Conservation (phyloP, 2,888 invertebrate genomes). For the Scrobipalpa costella region DNA sequence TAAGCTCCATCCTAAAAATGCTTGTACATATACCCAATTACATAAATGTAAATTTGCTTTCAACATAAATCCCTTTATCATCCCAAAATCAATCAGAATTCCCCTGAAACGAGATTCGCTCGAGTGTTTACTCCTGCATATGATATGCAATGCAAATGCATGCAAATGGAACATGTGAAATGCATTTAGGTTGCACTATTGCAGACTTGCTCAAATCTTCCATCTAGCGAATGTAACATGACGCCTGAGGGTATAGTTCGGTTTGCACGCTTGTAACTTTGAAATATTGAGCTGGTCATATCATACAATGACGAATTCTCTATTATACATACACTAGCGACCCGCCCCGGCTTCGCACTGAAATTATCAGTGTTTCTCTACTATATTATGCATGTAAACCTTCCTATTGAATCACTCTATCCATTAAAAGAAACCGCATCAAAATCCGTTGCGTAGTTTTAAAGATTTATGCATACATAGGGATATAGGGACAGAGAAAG, state of each 20-base stretch:
- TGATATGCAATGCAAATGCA: slow-evolving; percentile 15
- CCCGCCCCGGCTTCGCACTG: too few relatives aligned
- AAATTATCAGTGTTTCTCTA: too few relatives aligned
- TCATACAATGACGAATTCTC: too few relatives aligned
- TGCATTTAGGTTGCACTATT: slow-evolving; percentile 9
- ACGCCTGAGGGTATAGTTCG: neutral
- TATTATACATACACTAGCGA: too few relatives aligned
- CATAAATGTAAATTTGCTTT: neutral
- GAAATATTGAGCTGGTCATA: neutral
- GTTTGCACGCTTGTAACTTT: neutral
- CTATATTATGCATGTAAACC: too few relatives aligned
- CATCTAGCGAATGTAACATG: neutral
- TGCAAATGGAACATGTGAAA: slow-evolving; percentile 14
- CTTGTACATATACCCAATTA: too few relatives aligned
- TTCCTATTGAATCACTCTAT: too few relatives aligned
- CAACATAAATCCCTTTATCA: neutral
- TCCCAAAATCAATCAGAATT: neutral
- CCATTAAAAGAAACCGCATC: too few relatives aligned
- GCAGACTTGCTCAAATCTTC: slow-evolving; percentile 6
- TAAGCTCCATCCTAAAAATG: too few relatives aligned
- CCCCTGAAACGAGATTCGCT: neutral
- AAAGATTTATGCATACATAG: too few relatives aligned
- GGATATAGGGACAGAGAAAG: too few relatives aligned
- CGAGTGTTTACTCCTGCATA: neutral
- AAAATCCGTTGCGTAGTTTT: too few relatives aligned